Evolutionary conservation across 2,113 vertebrate genomes (phyloP), one percentile per base, ranked within the genome.

Genomic region (Megaceryle torquata): DNA sequence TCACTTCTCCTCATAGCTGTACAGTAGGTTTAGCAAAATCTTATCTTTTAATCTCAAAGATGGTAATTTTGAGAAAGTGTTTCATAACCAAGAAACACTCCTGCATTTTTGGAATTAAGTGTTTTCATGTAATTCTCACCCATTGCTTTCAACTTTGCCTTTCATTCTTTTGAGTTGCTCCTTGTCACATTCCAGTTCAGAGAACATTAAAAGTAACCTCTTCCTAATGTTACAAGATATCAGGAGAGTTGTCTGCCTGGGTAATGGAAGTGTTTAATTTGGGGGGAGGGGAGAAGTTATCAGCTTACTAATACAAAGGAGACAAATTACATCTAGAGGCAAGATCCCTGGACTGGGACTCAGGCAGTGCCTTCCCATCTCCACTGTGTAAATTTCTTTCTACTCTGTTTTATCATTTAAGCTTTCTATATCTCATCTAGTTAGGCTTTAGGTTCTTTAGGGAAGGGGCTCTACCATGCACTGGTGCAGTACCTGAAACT

Each of bases 201-300:
- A 76, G 91, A 96, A 96, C 88, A 84, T 89, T 82, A 90, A 86
- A 93, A 95, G 25, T 93, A 92, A 96, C 93, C 76, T 92, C 92
- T 96, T 88, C 77, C 57, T 94, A 94, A 88, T 72, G 83, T 84
- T 93, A 82, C 64, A 90, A 86, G 82, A 28, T 91, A 92, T 9
- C 91, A 93, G 65, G 82, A 96, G 88, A 86, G 64, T 82, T 96
- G 86, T 86, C 75, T 90, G 83, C 68, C 43, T 56, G 46, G 80
- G 60, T 84, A 91, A 95, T 83, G 85, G 64, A 75, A 67, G 33
- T 61, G 57, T 86, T 93, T 91, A 86, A 90, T 94, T 93, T 91
- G 48, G 67, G 31, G 1, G 41, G 4, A 8, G 22, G 9, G 26
- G 65, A 37, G 28, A 15, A 54, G 57, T 63, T 81, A 84, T 59